Percentiles rank a stretch among this genome's conserved stretches.
phyloP scores from a whole-genome alignment of 2,888 invertebrate genomes.

The Drosophila limbata region DNA sequence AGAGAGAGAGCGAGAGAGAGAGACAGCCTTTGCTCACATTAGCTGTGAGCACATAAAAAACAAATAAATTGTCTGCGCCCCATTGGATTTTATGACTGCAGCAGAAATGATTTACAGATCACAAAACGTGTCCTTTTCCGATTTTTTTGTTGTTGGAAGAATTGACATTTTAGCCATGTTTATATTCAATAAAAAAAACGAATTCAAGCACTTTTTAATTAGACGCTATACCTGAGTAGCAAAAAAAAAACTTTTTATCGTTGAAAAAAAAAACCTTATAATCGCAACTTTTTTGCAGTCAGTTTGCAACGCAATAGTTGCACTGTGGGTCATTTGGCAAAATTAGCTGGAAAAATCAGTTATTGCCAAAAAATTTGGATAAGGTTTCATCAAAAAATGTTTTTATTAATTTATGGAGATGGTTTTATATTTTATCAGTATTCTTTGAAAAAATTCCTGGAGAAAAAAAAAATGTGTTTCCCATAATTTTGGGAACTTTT shows the following conservation, averaged over 20 bases:
- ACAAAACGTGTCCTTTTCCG: constrained; percentile 3
- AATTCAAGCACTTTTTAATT: constrained; percentile 55
- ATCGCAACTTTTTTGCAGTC: constrained; percentile 56
- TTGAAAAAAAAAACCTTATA: constrained; percentile 45
- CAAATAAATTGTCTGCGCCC: constrained; percentile 76
- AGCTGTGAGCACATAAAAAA: constrained; percentile 77
- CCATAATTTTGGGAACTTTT: no score
- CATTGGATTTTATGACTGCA: constrained; percentile 80
- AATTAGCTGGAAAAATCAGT: no score
- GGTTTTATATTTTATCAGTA: no score
- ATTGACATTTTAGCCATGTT: constrained; percentile 39
- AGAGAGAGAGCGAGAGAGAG: background rate
- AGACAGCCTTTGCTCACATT: constrained; percentile 49
- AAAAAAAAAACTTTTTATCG: constrained; percentile 24
- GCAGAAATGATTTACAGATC: constrained; percentile 74
- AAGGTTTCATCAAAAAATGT: no score
- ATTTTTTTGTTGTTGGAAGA: constrained; percentile 18
- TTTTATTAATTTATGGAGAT: no score
- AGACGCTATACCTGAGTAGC: constrained; percentile 31
- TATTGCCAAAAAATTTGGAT: no score
- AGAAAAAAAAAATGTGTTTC: no score
- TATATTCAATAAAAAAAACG: constrained; percentile 53
- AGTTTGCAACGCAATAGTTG: constrained; percentile 13
- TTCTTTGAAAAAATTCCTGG: no score
- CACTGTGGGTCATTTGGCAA: no score